Evolutionary conservation across 2,888 invertebrate species (phyloP).

Genomic region (Mechanitis mazaeus): DNA sequence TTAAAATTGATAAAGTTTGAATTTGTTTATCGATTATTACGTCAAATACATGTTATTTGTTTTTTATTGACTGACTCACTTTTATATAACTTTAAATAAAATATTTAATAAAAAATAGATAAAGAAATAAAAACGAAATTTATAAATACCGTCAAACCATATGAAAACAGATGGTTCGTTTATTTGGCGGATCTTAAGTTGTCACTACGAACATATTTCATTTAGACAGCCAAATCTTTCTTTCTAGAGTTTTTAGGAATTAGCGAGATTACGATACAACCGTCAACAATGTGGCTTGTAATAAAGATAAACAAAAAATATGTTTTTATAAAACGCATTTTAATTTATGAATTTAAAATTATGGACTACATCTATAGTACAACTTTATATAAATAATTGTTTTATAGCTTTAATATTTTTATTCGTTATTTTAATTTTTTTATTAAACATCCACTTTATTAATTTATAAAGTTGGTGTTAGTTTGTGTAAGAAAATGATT

Average conservation of each 20-base stretch:
- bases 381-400: too few species aligned
- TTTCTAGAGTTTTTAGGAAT: slow-evolving; percentile 23
- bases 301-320: slow-evolving; percentile 7
- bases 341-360: slow-evolving; percentile 15
- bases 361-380: neutral
- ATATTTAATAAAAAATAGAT: too few species aligned
- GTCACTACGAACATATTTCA: slow-evolving; percentile 56
- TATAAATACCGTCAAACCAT: slow-evolving; percentile 34
- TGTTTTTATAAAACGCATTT: slow-evolving; percentile 14
- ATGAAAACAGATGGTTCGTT: slow-evolving; percentile 32
- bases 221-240: slow-evolving; percentile 36
- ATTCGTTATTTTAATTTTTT: too few species aligned
- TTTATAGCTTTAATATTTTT: too few species aligned
- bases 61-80: too few species aligned
- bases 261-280: slow-evolving; percentile 18
- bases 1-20: too few species aligned
- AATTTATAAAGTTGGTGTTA: neutral
- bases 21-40: too few species aligned
- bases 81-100: too few species aligned
- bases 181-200: slow-evolving; percentile 40
- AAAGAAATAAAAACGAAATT: too few species aligned
- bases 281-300: neutral
- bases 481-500: slow-evolving; percentile 44
- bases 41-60: too few species aligned
- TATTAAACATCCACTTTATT: too few species aligned